These are phyloP conservation scores for Bembecia ichneumoniformis DNA, from an alignment of 2,888 invertebrate genomes.

Conservation along the genomic window DNA sequence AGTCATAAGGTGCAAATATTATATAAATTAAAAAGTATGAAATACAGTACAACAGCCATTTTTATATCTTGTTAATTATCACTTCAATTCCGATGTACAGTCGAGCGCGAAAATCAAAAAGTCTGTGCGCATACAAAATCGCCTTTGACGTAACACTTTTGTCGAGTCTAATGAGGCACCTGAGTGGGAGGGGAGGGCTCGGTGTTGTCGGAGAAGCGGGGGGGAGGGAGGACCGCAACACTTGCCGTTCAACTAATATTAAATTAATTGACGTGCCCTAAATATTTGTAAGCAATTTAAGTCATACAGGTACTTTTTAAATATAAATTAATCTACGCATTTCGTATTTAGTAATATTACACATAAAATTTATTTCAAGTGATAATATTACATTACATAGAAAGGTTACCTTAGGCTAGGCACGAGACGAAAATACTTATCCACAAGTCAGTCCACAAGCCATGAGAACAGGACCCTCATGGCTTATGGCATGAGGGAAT, in stretches of 20 bases:
- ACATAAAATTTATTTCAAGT: no score
- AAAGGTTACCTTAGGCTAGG: no score
- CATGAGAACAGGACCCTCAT: no score
- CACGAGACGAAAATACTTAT: no score
- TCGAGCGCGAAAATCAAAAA: conserved; percentile 21
- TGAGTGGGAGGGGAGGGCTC: conserved; percentile 22
- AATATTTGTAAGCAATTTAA: not conserved
- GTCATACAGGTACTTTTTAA: no score
- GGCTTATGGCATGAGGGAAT: no score
- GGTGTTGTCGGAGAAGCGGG: not conserved
- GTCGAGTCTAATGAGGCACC: conserved; percentile 48
- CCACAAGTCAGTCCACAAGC: no score
- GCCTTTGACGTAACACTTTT: conserved; percentile 47
- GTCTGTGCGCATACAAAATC: conserved; percentile 12
- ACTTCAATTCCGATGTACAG: not conserved
- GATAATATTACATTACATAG: no score
- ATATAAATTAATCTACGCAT: no score
- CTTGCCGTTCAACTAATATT: conserved; percentile 16
- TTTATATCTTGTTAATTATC: not conserved
- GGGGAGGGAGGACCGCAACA: conserved; percentile 16
- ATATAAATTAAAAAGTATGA: no score
- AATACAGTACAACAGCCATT: conserved; percentile 26
- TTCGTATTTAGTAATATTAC: no score
- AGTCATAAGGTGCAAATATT: no score
- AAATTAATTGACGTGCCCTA: not conserved